A percentile compares a stretch with the other conserved stretches of the same genome.
Evolutionary conservation across 2,888 invertebrate species (phyloP).

Genomic region (Oconnorella tubifera): DNA sequence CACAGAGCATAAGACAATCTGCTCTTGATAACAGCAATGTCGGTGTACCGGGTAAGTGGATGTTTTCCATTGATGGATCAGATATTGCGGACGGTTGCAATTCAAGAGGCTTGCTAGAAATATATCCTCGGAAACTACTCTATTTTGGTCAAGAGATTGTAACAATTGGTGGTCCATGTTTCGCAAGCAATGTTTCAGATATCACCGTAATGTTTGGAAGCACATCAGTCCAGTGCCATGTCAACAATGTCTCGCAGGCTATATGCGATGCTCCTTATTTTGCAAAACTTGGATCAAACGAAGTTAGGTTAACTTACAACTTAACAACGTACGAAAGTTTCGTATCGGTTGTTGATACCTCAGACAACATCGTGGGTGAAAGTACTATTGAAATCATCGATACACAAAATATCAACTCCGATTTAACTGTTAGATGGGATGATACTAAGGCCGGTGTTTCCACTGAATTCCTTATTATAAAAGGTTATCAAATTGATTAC

Average conservation of each 20-base stretch:
- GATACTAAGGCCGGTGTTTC: neutral
- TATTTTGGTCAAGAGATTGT: slow-evolving; percentile 10
- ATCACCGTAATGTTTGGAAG: neutral
- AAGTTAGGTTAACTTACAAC: neutral
- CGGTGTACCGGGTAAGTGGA: slow-evolving; percentile 18
- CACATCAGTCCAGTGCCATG: neutral
- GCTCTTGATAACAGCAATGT: slow-evolving; percentile 16
- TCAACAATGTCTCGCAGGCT: neutral
- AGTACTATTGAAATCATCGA: neutral
- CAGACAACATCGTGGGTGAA: neutral
- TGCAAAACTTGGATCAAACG: neutral
- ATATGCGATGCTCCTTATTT: neutral
- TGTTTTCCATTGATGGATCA: slow-evolving; percentile 15
- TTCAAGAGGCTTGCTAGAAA: neutral
- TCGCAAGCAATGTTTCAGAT: neutral
- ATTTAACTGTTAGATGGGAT: neutral
- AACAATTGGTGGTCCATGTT: slow-evolving; percentile 16
- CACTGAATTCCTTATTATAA: neutral
- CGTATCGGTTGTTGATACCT: neutral
- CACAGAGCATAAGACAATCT: neutral
- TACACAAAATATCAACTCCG: neutral
- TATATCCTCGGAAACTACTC: slow-evolving; percentile 10
- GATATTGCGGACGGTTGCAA: slow-evolving; percentile 16
- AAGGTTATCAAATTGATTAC: neutral
- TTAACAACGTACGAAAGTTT: neutral